These are phyloP conservation scores for Sepiola atlantica DNA, from an alignment of 2,888 invertebrate genomes.

Conservation along the genomic window DNA sequence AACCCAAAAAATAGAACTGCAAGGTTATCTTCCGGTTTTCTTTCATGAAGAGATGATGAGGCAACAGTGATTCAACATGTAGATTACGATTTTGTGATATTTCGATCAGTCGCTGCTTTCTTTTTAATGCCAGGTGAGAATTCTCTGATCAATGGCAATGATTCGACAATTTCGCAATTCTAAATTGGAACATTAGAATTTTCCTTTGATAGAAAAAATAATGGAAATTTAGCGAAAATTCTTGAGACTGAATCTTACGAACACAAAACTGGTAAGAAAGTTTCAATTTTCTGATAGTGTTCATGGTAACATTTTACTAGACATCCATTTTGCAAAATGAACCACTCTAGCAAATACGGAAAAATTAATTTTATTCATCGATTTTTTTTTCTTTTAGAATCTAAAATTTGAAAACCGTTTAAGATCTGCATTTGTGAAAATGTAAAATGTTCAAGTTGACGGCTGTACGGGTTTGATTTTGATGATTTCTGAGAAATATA, in stretches of 20 bases:
- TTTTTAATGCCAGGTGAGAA: not conserved
- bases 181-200: not conserved
- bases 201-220: not conserved
- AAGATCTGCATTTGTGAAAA: too few relatives aligned
- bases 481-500: too few relatives aligned
- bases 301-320: not conserved
- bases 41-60: not conserved
- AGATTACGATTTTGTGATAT: not conserved
- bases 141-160: not conserved
- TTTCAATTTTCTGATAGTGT: not conserved
- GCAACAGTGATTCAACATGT: not conserved
- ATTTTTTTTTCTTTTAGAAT: too few relatives aligned
- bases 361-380: too few relatives aligned
- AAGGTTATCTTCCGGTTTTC: not conserved
- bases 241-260: not conserved
- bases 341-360: too few relatives aligned
- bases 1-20: too few relatives aligned
- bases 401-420: too few relatives aligned
- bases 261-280: not conserved
- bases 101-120: not conserved
- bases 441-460: too few relatives aligned
- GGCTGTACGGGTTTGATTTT: too few relatives aligned
- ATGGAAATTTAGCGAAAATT: not conserved
- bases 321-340: too few relatives aligned
- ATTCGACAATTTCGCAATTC: not conserved